Evolutionary conservation across 2,113 vertebrate species (phyloP), one percentile per base, ranked within the genome.

Genomic region (Herpetotheres cachinnans): DNA sequence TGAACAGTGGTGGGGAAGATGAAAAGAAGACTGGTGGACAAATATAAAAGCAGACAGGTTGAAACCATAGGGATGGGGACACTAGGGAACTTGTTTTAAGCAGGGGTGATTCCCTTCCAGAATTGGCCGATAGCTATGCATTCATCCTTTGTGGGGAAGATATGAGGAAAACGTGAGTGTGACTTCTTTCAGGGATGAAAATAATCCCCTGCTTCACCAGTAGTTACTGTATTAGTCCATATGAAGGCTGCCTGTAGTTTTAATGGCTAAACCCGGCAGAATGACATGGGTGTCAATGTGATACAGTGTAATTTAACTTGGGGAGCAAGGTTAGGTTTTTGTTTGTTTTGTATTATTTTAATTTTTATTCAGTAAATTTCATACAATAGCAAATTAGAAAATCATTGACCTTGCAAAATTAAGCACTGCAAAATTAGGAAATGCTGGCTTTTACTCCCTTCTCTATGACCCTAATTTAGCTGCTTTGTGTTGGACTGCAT

Each of bases 261-360:
- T 49, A 49, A 34, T 17, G 10, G 18, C 2, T 58, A 27, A 58
- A 54, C 6, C 34, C 73, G 16, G 22, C 13, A 66, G 5, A 94
- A 66, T 56, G 27, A 49, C 34, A 17, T 5, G 36, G 9, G 1
- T 63, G 11, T n/a, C 21, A 58, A 5, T 55, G 15, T 44, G 3
- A 10, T 29, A 32, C 5, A 34, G 1, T 22, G 6, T 14, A 46
- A 62, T 70, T 62, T 29, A 38, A 36, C 58, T 62, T 40, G 11
- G 2, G 4, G 4, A 72, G 5, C 26, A 63, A 76, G 10, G 1
- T 1, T 24, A 10, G 0, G 0, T 42, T 56, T 38, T 42, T 44
- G 2, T 42, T 76, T 72, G 1, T 25, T 79, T 90, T 61, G 4
- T n/a, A 12, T 25, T 89, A 9, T 47, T 73, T 52, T 71, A 16